Base-by-base conservation (phyloP, 2,797 vertebrate species). In the Eurystomus glaucurus region DNA sequence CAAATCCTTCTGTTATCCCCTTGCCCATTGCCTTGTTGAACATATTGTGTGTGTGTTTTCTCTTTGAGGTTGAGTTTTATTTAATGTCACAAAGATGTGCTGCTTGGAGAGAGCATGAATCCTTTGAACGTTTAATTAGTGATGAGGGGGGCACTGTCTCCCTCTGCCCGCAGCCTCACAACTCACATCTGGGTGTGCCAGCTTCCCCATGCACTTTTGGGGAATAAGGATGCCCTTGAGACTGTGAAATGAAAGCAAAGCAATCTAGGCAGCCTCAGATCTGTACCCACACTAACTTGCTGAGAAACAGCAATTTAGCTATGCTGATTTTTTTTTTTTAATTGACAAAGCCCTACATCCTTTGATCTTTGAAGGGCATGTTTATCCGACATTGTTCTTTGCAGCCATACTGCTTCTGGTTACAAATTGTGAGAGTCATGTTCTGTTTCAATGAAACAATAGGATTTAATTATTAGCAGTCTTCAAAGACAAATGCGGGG, bases 401-500 rank as follows among this genome's bases (percentile, higher is more conserved):
- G 85, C 86, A 96, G 90, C 88, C 83, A 66, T 45, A 88, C 81
- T 70, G 65, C 92, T 95, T 94, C 95, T 97, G 94, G 94, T 96
- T 96, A 95, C 95, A 96, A 96, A 96, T 83, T 80, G 93, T 31
- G 58, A 95, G 70, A 90, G 74, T 87, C 95, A 66, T 95, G 95
- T 97, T 97, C 88, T 76, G 90, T 97, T 97, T 90, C 95, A 70
- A 81, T 55, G 86, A 93, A 96, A 97, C 96, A 97, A 97, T 96
- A 46, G 95, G 88, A 93, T 96, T 97, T 96, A 97, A 97, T 97
- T 96, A 96, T 90, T 93, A 94, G 91, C 87, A 79, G 74, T 84
- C 92, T 97, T 96, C 96, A 96, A 95, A 97, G 96, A 93, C 93
- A 82, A 92, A 85, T 17, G 35, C 26, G 20, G 33, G 66, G 83